Conservation (phyloP, 2,113 vertebrate species). For the Zapornia atra region DNA sequence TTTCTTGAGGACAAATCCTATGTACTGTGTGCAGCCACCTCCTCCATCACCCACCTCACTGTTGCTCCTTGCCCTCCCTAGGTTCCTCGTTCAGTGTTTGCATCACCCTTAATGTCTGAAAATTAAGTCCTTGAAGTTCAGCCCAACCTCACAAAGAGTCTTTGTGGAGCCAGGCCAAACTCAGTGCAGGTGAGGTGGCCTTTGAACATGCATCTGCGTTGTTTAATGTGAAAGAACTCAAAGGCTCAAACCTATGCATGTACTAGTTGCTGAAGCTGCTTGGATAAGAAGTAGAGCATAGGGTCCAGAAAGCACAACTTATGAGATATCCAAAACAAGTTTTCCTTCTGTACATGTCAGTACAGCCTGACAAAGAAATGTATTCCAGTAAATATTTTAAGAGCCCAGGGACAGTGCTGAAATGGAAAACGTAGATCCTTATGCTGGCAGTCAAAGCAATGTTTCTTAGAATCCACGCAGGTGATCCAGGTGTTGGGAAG, state of each 20-base stretch:
- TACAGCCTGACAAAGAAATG: background rate
- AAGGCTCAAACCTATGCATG: background rate
- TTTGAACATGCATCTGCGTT: background rate
- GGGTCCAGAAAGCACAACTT: background rate
- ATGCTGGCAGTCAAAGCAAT: fast-evolving
- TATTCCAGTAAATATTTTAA: background rate
- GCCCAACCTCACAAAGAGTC: background rate
- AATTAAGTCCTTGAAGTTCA: background rate
- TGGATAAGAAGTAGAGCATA: background rate
- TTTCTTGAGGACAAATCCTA: background rate
- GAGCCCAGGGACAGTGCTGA: background rate
- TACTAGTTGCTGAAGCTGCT: background rate
- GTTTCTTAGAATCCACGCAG: background rate
- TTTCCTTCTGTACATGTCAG: background rate
- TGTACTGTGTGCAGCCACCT: background rate
- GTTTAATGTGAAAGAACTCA: background rate
- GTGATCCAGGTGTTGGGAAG: background rate
- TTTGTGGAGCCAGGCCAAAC: background rate
- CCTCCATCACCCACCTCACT: fast-evolving
- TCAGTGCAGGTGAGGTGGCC: background rate
- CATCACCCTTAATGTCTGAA: background rate
- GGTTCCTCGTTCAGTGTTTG: background rate
- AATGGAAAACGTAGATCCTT: background rate
- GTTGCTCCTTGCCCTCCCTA: background rate
- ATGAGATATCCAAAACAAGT: background rate